A percentile compares a stretch with the other conserved stretches of the same genome.
Conservation (phyloP, 2,113 vertebrate species). For the Nesogale talazaci region DNA sequence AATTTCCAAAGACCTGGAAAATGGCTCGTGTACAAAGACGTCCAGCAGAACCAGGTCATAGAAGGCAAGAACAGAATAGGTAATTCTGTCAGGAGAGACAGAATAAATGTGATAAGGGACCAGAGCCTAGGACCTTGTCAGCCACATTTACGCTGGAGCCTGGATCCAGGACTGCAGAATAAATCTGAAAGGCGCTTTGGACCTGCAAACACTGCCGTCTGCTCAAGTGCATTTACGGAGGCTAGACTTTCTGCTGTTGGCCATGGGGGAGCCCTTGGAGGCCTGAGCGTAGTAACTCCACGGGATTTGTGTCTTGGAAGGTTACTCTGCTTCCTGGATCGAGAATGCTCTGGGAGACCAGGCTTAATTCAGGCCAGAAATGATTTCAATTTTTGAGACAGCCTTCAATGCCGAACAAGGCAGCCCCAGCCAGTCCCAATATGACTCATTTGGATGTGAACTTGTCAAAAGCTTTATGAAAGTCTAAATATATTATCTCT, state of each 20-base stretch:
- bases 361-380: constrained; percentile 5
- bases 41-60: background rate
- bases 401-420: constrained; percentile 31
- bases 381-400: constrained; percentile 39
- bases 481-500: constrained; percentile 48
- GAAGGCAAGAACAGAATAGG: background rate
- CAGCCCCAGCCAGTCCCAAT: constrained; percentile 13
- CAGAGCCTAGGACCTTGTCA: background rate
- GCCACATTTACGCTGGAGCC: background rate
- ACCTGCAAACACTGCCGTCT: constrained; percentile 4
- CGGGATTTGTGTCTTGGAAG: background rate
- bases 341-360: background rate
- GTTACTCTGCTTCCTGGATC: constrained; percentile 10
- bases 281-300: background rate
- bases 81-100: background rate
- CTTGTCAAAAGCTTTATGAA: constrained; percentile 57
- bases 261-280: background rate
- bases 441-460: constrained; percentile 62
- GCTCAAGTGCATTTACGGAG: background rate
- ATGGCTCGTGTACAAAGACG: background rate
- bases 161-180: background rate
- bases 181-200: no score
- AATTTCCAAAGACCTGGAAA: background rate
- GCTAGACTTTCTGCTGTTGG: background rate
- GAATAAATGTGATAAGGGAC: background rate